phyloP scores from a whole-genome alignment of 2,797 vertebrate species.

The Bovichtus diacanthus region DNA sequence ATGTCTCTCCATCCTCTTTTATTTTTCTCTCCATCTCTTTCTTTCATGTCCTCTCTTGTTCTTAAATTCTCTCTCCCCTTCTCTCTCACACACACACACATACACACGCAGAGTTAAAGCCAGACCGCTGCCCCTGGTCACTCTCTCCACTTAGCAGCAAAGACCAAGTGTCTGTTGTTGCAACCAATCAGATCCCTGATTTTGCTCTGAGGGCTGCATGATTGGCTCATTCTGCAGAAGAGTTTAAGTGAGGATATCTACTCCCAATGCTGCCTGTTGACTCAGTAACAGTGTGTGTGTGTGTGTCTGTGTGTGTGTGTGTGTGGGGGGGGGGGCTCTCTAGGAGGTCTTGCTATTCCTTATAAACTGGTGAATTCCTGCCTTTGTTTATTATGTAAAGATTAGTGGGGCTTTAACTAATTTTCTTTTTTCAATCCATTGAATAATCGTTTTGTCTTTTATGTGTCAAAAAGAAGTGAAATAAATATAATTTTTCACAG shows the following conservation, averaged over 20 bases:
- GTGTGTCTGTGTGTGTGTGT: not conserved
- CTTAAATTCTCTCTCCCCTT: not conserved
- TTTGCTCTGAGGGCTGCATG: conserved; percentile 1
- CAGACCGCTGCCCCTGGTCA: conserved; percentile 43
- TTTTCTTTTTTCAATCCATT: not conserved
- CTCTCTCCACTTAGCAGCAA: conserved; percentile 65
- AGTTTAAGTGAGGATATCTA: conserved; percentile 45
- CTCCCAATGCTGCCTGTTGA: conserved; percentile 60
- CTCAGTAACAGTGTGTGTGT: conserved; percentile 50
- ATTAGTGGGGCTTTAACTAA: not conserved
- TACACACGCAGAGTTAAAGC: conserved; percentile 9
- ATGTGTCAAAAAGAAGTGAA: not conserved
- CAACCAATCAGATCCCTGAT: conserved; percentile 60
- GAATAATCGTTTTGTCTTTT: too few species aligned
- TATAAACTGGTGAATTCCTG: not conserved
- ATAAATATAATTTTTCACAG: not conserved
- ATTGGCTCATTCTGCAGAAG: conserved; percentile 57
- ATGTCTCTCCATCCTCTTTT: not conserved
- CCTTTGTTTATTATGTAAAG: conserved; percentile 1
- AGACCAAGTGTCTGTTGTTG: conserved; percentile 26
- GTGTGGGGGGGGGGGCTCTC: not conserved
- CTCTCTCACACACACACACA: not conserved
- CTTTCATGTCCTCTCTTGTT: not conserved
- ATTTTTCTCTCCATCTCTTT: not conserved
- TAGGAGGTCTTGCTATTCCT: not conserved